A percentile compares a stretch with the other conserved stretches of the same genome.
Evolutionary conservation across 2,888 invertebrate species (phyloP).

Genomic region (Chloroclystis v-ata): DNA sequence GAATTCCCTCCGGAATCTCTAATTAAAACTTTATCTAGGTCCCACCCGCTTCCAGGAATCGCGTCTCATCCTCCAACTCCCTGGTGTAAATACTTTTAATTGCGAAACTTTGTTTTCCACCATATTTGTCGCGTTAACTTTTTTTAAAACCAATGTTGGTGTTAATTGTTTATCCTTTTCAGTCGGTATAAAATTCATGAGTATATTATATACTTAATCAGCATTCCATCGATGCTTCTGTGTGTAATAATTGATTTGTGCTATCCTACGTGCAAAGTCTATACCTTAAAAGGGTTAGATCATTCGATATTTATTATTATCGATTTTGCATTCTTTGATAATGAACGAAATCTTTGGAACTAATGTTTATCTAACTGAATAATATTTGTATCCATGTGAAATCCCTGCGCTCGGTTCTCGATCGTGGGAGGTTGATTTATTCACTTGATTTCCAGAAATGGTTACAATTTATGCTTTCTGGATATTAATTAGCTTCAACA

Average conservation of each 20-base stretch:
- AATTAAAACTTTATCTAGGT: constrained; percentile 76
- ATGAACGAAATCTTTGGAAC: constrained; percentile 22
- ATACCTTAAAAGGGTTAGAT: constrained; percentile 33
- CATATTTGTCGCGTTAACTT: neutral
- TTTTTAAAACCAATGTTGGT: constrained; percentile 4
- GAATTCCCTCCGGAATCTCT: constrained; percentile 73
- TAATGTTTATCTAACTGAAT: constrained; percentile 27
- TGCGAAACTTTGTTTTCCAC: constrained; percentile 20
- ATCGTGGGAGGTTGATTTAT: constrained; percentile 45
- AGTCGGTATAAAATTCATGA: constrained; percentile 33
- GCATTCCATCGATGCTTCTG: constrained; percentile 4
- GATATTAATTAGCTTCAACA: constrained; percentile 25
- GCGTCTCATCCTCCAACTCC: constrained; percentile 21
- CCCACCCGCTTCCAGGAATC: constrained; percentile 41
- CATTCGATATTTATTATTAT: constrained; percentile 27
- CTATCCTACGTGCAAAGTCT: constrained; percentile 26
- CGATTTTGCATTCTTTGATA: constrained; percentile 31
- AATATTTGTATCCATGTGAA: constrained; percentile 31
- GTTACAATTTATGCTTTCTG: constrained; percentile 23
- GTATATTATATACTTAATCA: too few species aligned
- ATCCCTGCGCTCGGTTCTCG: constrained; percentile 25
- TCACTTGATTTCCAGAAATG: constrained; percentile 32
- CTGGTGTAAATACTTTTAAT: constrained; percentile 24
- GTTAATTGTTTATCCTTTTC: constrained; percentile 10
- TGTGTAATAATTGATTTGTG: constrained; percentile 32